phyloP scores from a whole-genome alignment of 2,888 invertebrate species.

The Tineola bisselliella region DNA sequence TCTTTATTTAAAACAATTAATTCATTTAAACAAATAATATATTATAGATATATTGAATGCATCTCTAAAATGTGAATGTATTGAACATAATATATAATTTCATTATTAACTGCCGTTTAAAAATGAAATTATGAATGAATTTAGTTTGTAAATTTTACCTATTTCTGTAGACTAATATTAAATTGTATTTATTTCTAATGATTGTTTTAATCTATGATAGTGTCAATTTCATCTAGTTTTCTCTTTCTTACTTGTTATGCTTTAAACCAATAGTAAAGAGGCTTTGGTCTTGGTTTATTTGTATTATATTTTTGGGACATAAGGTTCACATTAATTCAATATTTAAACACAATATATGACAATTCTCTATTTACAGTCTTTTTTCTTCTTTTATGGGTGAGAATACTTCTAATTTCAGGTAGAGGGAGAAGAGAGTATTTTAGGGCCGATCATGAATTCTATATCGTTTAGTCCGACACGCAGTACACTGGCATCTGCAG shows the following conservation, averaged over 20 bases:
- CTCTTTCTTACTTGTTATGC: slow-evolving; percentile 24
- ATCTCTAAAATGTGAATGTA: not conserved
- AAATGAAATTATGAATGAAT: not conserved
- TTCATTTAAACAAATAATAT: no score
- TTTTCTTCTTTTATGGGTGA: slow-evolving; percentile 63
- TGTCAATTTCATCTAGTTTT: not conserved
- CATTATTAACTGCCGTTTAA: not conserved
- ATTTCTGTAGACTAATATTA: slow-evolving; percentile 8
- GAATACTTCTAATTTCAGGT: slow-evolving; percentile 67
- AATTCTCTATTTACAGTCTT: slow-evolving; percentile 21
- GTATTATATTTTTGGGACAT: not conserved
- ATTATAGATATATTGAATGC: not conserved
- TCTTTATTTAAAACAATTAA: no score
- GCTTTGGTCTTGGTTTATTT: slow-evolving; percentile 52
- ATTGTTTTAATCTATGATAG: slow-evolving; percentile 42
- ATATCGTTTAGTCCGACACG: slow-evolving; percentile 61
- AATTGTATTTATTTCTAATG: slow-evolving; percentile 22
- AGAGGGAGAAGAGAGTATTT: slow-evolving; percentile 63
- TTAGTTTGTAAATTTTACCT: not conserved
- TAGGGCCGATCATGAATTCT: slow-evolving; percentile 62
- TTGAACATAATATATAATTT: not conserved
- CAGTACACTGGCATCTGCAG: slow-evolving; percentile 57
- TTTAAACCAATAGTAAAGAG: slow-evolving; percentile 50
- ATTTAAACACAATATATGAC: not conserved
- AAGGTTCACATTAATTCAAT: slow-evolving; percentile 6